Conservation (phyloP, 2,113 vertebrate genomes). For the Microcebus griseorufus region DNA sequence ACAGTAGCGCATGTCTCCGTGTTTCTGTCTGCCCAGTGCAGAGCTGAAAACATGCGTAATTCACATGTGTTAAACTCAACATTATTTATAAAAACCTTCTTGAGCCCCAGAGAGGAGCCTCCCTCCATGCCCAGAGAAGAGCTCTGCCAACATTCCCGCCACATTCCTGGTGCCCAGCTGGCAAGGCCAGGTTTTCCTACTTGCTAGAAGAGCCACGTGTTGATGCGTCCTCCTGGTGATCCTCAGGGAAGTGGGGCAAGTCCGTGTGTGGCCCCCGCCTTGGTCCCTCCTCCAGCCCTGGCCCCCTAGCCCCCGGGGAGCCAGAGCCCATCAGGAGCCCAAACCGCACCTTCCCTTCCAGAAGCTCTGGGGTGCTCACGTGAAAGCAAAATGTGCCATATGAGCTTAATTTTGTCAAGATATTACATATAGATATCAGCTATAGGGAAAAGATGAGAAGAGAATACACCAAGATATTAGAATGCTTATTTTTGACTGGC, state of each 20-base stretch:
- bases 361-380: background rate
- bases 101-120: background rate
- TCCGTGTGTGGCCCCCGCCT: background rate
- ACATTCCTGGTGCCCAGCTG: background rate
- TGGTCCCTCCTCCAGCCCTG: background rate
- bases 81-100: background rate
- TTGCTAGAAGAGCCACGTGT: background rate
- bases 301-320: background rate
- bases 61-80: background rate
- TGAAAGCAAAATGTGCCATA: background rate
- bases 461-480: background rate
- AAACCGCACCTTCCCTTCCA: background rate
- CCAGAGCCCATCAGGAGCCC: background rate
- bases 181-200: background rate
- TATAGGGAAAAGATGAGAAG: background rate
- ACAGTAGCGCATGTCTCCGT: background rate
- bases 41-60: background rate
- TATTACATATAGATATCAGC: background rate
- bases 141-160: background rate
- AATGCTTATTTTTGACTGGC: background rate
- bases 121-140: background rate
- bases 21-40: background rate
- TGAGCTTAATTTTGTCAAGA: background rate
- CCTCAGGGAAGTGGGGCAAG: too few relatives aligned
- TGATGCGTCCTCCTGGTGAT: background rate